These are phyloP conservation scores for Zosterops japonicus DNA, from an alignment of 2,113 vertebrate species.

Conservation along the genomic window DNA sequence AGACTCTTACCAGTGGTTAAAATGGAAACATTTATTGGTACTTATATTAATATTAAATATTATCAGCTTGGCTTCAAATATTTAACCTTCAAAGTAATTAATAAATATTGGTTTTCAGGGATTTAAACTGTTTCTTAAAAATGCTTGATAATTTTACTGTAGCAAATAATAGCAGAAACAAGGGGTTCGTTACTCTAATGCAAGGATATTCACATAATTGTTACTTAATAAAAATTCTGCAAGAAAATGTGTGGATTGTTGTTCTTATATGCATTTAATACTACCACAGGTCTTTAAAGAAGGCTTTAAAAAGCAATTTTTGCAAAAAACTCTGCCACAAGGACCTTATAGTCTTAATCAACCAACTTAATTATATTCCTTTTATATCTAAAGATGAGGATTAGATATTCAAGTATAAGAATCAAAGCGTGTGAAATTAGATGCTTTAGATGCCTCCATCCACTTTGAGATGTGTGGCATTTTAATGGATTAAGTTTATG, in stretches of 20 bases:
- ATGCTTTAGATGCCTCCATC: not conserved
- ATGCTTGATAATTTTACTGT: not conserved
- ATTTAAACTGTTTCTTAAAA: not conserved
- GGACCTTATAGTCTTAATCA: not conserved
- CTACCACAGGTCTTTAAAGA: not conserved
- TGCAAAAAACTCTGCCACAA: not conserved
- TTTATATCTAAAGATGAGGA: not conserved
- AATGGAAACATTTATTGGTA: not conserved
- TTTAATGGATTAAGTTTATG: not conserved
- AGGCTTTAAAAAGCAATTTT: not conserved
- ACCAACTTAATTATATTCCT: not conserved
- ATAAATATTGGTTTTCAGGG: not conserved
- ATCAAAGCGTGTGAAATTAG: not conserved
- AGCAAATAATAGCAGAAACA: not conserved
- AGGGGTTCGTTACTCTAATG: not conserved
- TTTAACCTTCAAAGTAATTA: not conserved
- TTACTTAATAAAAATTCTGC: not conserved
- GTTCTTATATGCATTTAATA: not conserved
- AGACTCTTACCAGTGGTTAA: not conserved
- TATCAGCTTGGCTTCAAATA: not conserved
- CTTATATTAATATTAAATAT: not conserved
- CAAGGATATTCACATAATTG: not conserved
- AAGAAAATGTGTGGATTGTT: not conserved
- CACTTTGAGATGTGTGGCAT: not conserved
- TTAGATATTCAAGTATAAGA: not conserved